These are phyloP conservation scores for Odobenus rosmarus DNA, from an alignment of 2,113 vertebrate genomes.

Conservation along the genomic window DNA sequence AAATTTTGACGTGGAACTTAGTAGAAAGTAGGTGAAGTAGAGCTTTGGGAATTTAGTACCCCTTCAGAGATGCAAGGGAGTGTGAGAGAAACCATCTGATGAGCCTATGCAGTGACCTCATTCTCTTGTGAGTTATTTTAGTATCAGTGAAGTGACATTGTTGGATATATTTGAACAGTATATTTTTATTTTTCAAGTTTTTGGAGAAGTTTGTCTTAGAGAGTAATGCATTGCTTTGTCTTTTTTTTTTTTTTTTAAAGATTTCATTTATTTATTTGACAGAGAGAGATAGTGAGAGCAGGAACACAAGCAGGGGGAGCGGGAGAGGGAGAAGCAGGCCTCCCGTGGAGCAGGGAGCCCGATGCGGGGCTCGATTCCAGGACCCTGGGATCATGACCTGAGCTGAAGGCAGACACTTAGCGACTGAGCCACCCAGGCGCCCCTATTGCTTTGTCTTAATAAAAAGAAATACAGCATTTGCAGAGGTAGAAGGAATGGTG, in stretches of 20 bases:
- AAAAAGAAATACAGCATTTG: background rate
- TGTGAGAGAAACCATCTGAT: background rate
- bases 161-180: background rate
- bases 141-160: background rate
- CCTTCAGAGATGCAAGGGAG: background rate
- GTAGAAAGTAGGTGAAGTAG: background rate
- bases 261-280: too few relatives aligned
- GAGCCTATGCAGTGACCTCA: background rate
- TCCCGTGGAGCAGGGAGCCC: too few relatives aligned
- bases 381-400: too few relatives aligned
- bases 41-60: background rate
- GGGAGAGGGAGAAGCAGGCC: too few relatives aligned
- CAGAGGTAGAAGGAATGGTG: background rate
- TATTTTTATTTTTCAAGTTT: constrained; percentile 38
- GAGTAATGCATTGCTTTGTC: background rate
- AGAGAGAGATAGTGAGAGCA: too few relatives aligned
- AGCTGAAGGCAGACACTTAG: too few relatives aligned
- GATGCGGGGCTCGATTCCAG: too few relatives aligned
- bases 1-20: background rate
- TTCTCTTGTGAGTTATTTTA: background rate
- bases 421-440: too few relatives aligned
- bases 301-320: too few relatives aligned
- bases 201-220: background rate
- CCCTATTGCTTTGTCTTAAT: background rate
- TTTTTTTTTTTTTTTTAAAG: too few relatives aligned